These are phyloP conservation scores for Vulpes vulpes DNA, from an alignment of 2,113 vertebrate genomes.

Conservation along the genomic window DNA sequence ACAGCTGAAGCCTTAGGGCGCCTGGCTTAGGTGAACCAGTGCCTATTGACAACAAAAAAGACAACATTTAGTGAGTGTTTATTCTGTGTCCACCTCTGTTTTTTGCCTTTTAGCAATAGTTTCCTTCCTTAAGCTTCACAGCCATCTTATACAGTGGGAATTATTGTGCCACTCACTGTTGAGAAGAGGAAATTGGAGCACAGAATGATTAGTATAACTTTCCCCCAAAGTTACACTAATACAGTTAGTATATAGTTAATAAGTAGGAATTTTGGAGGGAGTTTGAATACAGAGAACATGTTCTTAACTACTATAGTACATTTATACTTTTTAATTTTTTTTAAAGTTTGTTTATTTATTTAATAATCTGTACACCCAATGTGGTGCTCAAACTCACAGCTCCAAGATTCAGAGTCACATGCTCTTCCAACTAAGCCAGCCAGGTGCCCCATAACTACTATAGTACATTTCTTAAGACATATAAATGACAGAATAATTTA, in stretches of 20 bases:
- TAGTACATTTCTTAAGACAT: background rate
- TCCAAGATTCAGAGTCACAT: background rate
- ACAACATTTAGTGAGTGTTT: background rate
- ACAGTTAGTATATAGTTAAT: conserved; percentile 38
- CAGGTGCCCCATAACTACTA: background rate
- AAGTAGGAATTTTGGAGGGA: background rate
- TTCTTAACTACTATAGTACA: background rate
- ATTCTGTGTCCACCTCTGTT: background rate
- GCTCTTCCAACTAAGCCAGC: background rate
- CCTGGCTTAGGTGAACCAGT: background rate
- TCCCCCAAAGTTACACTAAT: background rate
- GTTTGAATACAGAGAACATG: background rate
- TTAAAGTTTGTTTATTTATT: background rate
- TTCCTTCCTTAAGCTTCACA: conserved; percentile 37
- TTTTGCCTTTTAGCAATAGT: background rate
- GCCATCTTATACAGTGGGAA: background rate
- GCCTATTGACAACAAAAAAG: background rate
- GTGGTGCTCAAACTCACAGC: background rate
- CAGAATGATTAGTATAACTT: background rate
- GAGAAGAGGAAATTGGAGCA: background rate
- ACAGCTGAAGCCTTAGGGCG: background rate
- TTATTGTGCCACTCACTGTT: background rate
- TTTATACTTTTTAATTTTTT: background rate
- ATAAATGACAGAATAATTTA: background rate
- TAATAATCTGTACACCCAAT: background rate